phyloP scores from a whole-genome alignment of 2,888 invertebrate species.

The Diaprepes abbreviatus region DNA sequence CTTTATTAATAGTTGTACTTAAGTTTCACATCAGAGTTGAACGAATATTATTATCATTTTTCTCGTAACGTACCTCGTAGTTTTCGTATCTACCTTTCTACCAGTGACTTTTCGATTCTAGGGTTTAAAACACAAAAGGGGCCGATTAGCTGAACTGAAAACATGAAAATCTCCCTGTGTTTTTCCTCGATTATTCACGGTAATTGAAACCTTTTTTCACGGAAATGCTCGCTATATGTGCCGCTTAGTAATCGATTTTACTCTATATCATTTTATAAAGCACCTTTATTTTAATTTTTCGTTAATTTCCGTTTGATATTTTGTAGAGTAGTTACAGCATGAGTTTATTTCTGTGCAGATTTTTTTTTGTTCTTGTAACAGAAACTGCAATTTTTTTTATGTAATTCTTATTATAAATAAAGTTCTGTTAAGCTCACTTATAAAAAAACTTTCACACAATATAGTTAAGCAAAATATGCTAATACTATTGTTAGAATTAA shows the following conservation, averaged over 20 bases:
- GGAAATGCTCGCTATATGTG: slow-evolving; percentile 5
- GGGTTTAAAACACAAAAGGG: slow-evolving; percentile 17
- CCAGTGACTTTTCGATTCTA: slow-evolving; percentile 23
- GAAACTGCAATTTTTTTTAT: too few relatives aligned
- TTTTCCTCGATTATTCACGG: slow-evolving; percentile 35
- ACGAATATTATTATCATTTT: not conserved
- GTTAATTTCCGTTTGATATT: slow-evolving; percentile 13
- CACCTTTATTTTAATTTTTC: slow-evolving; percentile 17
- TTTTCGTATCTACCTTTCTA: slow-evolving; percentile 3
- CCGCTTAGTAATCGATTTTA: slow-evolving; percentile 32
- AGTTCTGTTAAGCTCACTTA: too few relatives aligned
- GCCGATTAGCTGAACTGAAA: slow-evolving; percentile 20
- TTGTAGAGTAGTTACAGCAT: slow-evolving; percentile 12
- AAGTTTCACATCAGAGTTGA: not conserved
- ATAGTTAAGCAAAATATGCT: too few relatives aligned
- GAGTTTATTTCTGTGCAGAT: slow-evolving; percentile 6
- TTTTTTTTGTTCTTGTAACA: not conserved
- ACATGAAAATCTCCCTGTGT: slow-evolving; percentile 31
- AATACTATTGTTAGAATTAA: too few relatives aligned
- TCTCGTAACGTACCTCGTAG: not conserved
- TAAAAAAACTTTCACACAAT: too few relatives aligned
- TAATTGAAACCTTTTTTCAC: slow-evolving; percentile 20
- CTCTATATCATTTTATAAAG: slow-evolving; percentile 13
- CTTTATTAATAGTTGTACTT: slow-evolving; percentile 8
- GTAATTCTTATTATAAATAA: too few relatives aligned